Base-by-base conservation (phyloP, 1,140 invertebrate species). In the Drosophila melanica region DNA sequence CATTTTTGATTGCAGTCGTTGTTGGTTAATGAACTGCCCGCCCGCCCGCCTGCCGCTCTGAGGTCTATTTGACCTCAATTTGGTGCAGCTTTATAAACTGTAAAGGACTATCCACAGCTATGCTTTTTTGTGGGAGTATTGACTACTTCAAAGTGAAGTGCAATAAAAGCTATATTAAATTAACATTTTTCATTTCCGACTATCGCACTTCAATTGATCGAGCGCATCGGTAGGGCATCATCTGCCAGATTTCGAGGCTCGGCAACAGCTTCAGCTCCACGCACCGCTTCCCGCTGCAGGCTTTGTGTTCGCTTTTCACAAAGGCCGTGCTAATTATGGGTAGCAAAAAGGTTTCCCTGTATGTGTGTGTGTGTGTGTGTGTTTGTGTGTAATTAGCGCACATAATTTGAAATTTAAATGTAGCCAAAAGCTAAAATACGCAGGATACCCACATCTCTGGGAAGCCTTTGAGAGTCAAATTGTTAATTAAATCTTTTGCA, bases 341-440 rank as follows among this genome's bases (percentile, higher is more conserved):
- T 65, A 58, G 51, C 79, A 68, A 62, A 82, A 87, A 80, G 73
- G 79, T 70, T 84, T 89, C 68, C 47, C 48, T 60, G 47, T 47
- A 35, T 45, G 12, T n/a, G 12, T 9, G 42, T 20, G 45, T 45
- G 23, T 48, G 33, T 60, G 63, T 68, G 54, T 70, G 64, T 27
- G 41, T 30, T 14, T 14, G 48, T 65, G 78, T 66, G 80, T 89
- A 89, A 89, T 89, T 89, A 89, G 85, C 85, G 77, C 73, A 82
- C 85, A 89, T 89, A 84, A 89, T 89, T 89, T 89, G 80, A 89
- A 89, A 90, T 89, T 89, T 87, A 87, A 87, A 87, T 87, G 84
- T 89, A 60, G 84, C 79, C 84, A 79, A 86, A 86, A 81, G 82
- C 74, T 71, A 73, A 71, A 71, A 64, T 65, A 60, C 53, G 37